Conservation (phyloP, 2,888 invertebrate genomes). For the Standfussiana lucernea region DNA sequence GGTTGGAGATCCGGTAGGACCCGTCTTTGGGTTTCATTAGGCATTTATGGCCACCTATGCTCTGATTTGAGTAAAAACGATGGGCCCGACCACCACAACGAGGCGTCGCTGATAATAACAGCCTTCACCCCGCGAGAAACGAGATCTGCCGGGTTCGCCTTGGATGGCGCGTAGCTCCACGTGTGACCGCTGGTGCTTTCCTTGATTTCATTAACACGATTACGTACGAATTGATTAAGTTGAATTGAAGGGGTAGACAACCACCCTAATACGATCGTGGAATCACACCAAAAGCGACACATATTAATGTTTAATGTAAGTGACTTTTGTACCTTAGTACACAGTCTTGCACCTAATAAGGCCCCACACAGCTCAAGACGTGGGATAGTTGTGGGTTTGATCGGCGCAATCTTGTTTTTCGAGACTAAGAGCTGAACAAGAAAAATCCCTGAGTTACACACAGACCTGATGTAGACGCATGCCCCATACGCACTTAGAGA, state of each 20-base stretch:
- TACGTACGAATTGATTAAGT: too few relatives aligned
- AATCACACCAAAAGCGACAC: background rate
- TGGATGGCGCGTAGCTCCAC: too few relatives aligned
- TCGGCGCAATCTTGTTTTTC: too few relatives aligned
- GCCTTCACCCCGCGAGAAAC: slow-evolving; percentile 1
- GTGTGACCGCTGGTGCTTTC: too few relatives aligned
- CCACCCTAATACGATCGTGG: background rate
- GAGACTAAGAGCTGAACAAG: slow-evolving; percentile 5
- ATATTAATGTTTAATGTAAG: background rate
- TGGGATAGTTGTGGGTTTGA: too few relatives aligned
- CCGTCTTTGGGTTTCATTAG: background rate
- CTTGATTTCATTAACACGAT: too few relatives aligned
- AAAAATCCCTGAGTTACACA: background rate
- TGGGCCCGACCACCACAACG: slow-evolving; percentile 16
- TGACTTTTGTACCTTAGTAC: background rate
- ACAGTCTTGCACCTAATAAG: background rate
- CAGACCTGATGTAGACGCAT: slow-evolving; percentile 5
- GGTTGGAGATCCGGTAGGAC: slow-evolving; percentile 17
- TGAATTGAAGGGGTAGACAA: too few relatives aligned
- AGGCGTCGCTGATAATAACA: background rate
- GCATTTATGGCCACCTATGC: slow-evolving; percentile 3
- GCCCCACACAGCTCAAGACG: too few relatives aligned
- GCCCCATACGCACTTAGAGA: slow-evolving; percentile 4
- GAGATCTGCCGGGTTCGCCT: too few relatives aligned
- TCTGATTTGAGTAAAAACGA: background rate